A percentile compares a stretch with the other conserved stretches of the same genome.
Evolutionary conservation across 2,113 vertebrate genomes (phyloP).

Genomic region (Psittacara wagleri): DNA sequence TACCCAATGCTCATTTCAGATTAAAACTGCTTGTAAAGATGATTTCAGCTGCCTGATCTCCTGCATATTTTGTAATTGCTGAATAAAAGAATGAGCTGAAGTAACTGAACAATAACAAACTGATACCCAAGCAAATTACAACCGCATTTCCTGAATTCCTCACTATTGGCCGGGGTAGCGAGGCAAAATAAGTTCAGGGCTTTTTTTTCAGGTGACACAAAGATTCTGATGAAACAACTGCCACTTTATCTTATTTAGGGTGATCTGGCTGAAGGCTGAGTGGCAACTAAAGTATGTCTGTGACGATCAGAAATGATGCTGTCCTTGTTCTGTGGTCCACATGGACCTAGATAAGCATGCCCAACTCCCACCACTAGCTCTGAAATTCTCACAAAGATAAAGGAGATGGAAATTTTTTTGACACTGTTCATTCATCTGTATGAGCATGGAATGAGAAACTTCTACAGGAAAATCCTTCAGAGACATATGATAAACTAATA

Average conservation of each 20-base stretch:
- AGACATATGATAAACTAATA: conserved; percentile 40
- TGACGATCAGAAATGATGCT: background rate
- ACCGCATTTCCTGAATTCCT: background rate
- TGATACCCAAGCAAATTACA: background rate
- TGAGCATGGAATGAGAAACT: background rate
- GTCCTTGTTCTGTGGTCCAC: conserved; percentile 1
- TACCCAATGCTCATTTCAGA: background rate
- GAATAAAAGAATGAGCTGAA: background rate
- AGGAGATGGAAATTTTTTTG: conserved; percentile 32
- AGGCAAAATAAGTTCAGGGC: background rate
- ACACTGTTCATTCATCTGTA: conserved; percentile 33
- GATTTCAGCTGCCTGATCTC: background rate
- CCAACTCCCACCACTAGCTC: background rate
- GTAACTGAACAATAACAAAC: background rate
- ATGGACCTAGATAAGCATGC: background rate
- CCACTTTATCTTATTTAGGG: background rate
- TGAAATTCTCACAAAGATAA: background rate
- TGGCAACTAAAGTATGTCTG: background rate
- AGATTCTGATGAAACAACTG: background rate
- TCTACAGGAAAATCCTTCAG: conserved; percentile 15
- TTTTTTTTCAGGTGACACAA: background rate
- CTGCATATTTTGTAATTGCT: background rate
- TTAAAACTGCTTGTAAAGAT: background rate
- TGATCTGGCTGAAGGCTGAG: conserved; percentile 15
- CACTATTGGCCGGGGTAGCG: background rate